Percentiles rank a stretch among this genome's conserved stretches.
Evolutionary conservation across 1,140 invertebrate genomes (phyloP).

Genomic region (Steinernema feltiae): DNA sequence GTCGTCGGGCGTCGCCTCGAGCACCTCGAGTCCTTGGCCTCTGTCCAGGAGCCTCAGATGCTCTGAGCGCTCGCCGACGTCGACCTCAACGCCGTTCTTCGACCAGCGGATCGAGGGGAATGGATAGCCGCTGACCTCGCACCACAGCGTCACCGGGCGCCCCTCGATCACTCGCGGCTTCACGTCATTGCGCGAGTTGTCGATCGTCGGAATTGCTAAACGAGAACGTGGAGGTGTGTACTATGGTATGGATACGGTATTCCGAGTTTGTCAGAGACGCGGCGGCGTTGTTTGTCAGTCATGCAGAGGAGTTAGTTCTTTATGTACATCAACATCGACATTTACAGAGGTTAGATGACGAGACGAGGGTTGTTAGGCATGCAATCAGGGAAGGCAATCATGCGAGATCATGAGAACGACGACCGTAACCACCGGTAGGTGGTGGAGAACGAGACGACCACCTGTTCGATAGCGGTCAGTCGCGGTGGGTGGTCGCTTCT

Average conservation of each 20-base stretch:
- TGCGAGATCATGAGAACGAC: background rate
- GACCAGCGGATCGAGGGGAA: slow-evolving; percentile 74
- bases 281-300: background rate
- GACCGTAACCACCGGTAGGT: background rate
- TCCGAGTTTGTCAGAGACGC: background rate
- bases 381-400: background rate
- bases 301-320: background rate
- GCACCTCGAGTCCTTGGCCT: slow-evolving; percentile 47
- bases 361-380: background rate
- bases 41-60: slow-evolving; percentile 43
- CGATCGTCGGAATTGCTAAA: slow-evolving; percentile 40
- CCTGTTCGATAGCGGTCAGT: background rate
- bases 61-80: slow-evolving; percentile 5
- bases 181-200: slow-evolving; percentile 19
- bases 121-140: slow-evolving; percentile 65
- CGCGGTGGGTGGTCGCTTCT: too few relatives aligned
- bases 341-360: background rate
- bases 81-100: slow-evolving; percentile 41
- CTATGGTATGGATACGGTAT: too few relatives aligned
- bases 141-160: slow-evolving; percentile 59
- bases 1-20: slow-evolving; percentile 31
- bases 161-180: slow-evolving; percentile 30
- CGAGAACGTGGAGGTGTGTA: background rate
- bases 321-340: background rate
- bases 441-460: background rate